Base-by-base conservation (phyloP, 2,888 invertebrate genomes). In the Sesia apiformis region DNA sequence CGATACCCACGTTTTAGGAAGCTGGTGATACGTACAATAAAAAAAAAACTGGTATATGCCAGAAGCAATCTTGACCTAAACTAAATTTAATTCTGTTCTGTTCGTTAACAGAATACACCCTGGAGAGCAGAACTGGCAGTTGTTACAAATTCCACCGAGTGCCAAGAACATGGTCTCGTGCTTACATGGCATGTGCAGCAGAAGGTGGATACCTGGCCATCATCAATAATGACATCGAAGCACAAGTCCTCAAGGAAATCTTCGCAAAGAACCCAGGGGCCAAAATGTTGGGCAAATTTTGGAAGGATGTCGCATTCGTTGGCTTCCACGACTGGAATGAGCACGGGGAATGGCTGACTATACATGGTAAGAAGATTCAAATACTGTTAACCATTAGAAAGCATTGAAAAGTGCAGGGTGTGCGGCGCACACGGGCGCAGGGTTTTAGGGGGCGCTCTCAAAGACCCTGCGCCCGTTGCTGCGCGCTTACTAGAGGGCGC, bases 61-160 rank as follows among this genome's bases (percentile, higher is more conserved):
- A 23, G 23, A 23, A 2, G 23, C 23, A 23, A 23, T 23, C 23
- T 23, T 23, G 23, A 23, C 2, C 23, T 23, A 23, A 23, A 23
- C 23, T 23, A 23, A 23, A 23, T 23, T 23, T 23, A 23, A 23
- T 1, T 23, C 1, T 23, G 23, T 23, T 23, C 23, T 23, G 2
- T 23, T 39, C 4, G 52, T 41, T 39, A 38, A 5, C 62, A 81
- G 81, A 58, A 39, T 81, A 81, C 57, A 52, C 3, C 0, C 41
- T 67, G 0, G 71, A 78, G 5, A 3, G 42, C 0, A 57, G 69
- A 6, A 79, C 80, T 0, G 65, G 70, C 1, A 74, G 62, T 38
- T 81, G 81, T 54, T 82, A 82, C 61, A 81, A 82, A 59, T 74
- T 78, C 59, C 80, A 81, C 54, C 8, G 39, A 3, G 50, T 58